These are phyloP conservation scores for human (Homo sapiens) DNA, from an alignment of 2,113 vertebrate genomes.

Conservation along the genomic window DNA sequence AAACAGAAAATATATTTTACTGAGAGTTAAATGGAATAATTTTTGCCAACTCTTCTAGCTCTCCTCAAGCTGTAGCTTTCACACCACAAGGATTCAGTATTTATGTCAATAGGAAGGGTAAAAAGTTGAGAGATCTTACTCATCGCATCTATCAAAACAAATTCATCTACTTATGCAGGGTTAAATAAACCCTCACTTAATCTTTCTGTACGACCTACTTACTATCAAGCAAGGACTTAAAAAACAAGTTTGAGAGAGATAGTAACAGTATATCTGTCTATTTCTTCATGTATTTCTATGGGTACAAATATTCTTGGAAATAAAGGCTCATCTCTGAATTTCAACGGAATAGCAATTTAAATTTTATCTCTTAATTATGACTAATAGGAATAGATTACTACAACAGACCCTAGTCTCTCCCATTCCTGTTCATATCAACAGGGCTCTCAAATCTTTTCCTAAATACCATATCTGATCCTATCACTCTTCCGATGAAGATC, in stretches of 20 bases:
- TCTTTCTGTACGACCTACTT: neutral
- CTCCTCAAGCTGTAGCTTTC: neutral
- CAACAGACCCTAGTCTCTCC: neutral
- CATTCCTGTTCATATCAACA: neutral
- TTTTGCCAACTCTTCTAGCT: neutral
- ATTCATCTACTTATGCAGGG: neutral
- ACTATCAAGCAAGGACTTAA: neutral
- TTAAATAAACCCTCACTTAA: neutral
- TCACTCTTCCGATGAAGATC: neutral
- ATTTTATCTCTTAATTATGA: constrained; percentile 6
- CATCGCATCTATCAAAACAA: neutral
- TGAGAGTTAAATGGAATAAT: neutral
- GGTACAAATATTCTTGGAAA: neutral
- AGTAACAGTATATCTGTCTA: neutral
- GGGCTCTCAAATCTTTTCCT: neutral
- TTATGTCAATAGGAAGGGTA: neutral
- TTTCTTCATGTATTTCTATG: neutral
- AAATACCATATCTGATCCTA: neutral
- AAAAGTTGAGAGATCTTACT: neutral
- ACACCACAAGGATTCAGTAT: neutral
- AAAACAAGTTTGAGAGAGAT: neutral
- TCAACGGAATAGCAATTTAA: neutral
- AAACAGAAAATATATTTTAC: neutral
- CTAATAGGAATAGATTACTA: neutral
- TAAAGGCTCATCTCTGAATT: constrained; percentile 18